Evolutionary conservation across 2,113 vertebrate genomes (phyloP).

Genomic region (Alaudala cheleensis): DNA sequence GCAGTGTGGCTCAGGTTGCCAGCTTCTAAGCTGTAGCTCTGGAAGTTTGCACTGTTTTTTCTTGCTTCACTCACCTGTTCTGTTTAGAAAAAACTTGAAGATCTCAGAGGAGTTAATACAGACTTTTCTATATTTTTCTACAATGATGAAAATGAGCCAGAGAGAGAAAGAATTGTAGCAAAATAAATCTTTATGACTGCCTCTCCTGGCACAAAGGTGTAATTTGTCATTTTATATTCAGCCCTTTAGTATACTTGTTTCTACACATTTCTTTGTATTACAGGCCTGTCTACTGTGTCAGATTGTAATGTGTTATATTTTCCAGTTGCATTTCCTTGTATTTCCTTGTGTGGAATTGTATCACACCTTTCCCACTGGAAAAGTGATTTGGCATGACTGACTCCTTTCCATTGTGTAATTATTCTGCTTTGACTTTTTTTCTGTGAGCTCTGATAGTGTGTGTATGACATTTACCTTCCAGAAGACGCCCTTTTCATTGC

Average conservation of each 20-base stretch:
- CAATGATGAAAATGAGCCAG: not conserved
- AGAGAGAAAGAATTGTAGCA: not conserved
- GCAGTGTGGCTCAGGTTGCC: not conserved
- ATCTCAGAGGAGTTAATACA: not conserved
- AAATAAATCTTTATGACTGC: not conserved
- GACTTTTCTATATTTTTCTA: not conserved
- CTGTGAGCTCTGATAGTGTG: not conserved
- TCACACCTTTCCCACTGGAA: not conserved
- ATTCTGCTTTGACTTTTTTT: not conserved
- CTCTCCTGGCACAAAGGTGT: not conserved
- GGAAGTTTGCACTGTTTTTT: not conserved
- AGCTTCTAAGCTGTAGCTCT: not conserved
- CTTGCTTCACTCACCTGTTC: not conserved
- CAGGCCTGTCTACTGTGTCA: not conserved
- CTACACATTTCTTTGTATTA: not conserved
- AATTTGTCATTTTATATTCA: not conserved
- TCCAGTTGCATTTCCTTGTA: not conserved
- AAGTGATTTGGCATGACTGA: not conserved
- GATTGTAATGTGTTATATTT: not conserved
- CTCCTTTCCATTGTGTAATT: not conserved
- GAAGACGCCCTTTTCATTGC: not conserved
- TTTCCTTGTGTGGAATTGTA: not conserved
- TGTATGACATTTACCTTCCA: not conserved
- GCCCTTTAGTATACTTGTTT: not conserved
- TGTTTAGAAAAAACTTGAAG: not conserved